Evolutionary conservation across 1,140 invertebrate species (phyloP).

Genomic region (Drosophila chauvacae): DNA sequence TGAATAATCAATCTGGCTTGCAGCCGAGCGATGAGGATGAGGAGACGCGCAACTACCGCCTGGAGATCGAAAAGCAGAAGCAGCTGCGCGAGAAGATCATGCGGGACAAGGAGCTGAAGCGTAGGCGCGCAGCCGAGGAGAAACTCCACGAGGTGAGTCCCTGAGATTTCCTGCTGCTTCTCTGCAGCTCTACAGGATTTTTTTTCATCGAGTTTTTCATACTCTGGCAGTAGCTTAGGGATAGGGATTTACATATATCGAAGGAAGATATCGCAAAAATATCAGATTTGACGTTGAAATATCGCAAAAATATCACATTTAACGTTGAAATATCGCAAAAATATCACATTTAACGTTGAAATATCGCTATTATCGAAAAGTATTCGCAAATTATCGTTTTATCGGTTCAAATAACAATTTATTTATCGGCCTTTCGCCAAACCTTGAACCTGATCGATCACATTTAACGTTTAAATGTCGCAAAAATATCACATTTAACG

Average conservation of each 20-base stretch:
- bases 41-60: constrained; percentile 87
- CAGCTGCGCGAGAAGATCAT: constrained; percentile 87
- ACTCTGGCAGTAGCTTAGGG: not conserved
- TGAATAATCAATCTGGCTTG: not conserved
- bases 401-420: not conserved
- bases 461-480: too few species aligned
- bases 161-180: not conserved
- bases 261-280: not conserved
- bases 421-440: not conserved
- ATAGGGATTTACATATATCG: not conserved
- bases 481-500: not conserved
- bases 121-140: constrained; percentile 86
- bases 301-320: not conserved
- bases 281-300: too few species aligned
- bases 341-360: not conserved
- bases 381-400: not conserved
- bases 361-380: too few species aligned
- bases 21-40: constrained; percentile 86
- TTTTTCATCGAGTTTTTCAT: not conserved
- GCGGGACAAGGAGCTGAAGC: constrained; percentile 87
- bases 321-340: not conserved
- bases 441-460: too few species aligned
- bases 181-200: not conserved
- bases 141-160: constrained; percentile 78
- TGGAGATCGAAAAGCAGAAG: constrained; percentile 89